A percentile compares a stretch with the other conserved stretches of the same genome.
Evolutionary conservation across 2,888 invertebrate species (phyloP).

Genomic region (Melanostoma scalare): DNA sequence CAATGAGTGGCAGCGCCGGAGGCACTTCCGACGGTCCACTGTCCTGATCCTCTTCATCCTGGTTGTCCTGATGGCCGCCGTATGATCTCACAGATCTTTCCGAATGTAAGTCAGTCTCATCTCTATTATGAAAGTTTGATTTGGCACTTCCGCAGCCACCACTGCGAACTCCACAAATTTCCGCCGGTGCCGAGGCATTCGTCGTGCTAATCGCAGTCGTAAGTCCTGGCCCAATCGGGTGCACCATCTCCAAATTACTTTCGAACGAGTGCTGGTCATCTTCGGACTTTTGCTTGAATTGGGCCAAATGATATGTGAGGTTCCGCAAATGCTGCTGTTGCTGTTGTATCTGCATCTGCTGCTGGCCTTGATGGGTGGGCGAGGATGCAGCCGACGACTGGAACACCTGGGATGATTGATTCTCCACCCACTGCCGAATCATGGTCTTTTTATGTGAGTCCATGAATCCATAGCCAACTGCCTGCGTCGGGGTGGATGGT

Average conservation of each 20-base stretch:
- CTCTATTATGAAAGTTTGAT: slow-evolving; percentile 78
- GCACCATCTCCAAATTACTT: slow-evolving; percentile 83
- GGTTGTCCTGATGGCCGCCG: slow-evolving; percentile 71
- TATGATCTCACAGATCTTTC: slow-evolving; percentile 77
- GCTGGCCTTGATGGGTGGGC: slow-evolving; percentile 77
- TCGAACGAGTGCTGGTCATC: slow-evolving; percentile 81
- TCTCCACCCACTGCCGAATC: slow-evolving; percentile 96
- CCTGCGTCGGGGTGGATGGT: slow-evolving; percentile 77
- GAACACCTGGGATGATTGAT: slow-evolving; percentile 91
- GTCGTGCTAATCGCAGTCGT: slow-evolving; percentile 81
- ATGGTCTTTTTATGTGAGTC: slow-evolving; percentile 95
- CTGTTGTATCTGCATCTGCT: slow-evolving; percentile 73
- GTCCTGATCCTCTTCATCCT: slow-evolving; percentile 89
- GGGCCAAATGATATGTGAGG: slow-evolving; percentile 84
- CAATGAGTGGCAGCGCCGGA: slow-evolving; percentile 90
- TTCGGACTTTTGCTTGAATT: slow-evolving; percentile 84
- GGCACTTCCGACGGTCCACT: slow-evolving; percentile 92
- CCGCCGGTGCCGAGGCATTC: slow-evolving; percentile 76
- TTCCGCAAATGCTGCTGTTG: slow-evolving; percentile 82
- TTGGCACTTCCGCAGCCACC: slow-evolving; percentile 69
- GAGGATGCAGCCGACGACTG: slow-evolving; percentile 84
- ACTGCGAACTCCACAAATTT: slow-evolving; percentile 74
- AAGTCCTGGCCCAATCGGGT: slow-evolving; percentile 85
- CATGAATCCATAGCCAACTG: slow-evolving; percentile 92
- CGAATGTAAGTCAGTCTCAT: slow-evolving; percentile 81